Conservation (phyloP, 2,113 vertebrate species). For the Aptenodytes forsteri region DNA sequence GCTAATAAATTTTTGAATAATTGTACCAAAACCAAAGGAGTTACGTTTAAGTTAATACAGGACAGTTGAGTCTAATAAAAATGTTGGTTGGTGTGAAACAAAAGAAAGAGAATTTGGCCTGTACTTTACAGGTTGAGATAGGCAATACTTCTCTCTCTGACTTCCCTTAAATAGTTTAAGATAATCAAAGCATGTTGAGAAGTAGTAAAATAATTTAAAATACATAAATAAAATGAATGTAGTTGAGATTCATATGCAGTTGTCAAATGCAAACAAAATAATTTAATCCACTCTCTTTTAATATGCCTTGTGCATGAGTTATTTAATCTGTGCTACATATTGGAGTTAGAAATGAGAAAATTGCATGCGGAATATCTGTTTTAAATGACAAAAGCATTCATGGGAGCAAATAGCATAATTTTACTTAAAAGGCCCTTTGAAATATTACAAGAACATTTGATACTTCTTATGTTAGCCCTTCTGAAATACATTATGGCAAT, state of each 20-base stretch:
- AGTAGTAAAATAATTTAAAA: not conserved
- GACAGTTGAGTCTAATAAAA: not conserved
- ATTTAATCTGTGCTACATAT: not conserved
- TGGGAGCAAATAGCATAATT: not conserved
- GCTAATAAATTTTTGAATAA: not conserved
- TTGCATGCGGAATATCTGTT: not conserved
- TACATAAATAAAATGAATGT: not conserved
- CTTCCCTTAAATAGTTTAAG: not conserved
- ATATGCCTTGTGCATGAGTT: not conserved
- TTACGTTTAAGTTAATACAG: not conserved
- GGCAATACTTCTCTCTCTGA: not conserved
- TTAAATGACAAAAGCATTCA: not conserved
- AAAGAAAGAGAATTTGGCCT: not conserved
- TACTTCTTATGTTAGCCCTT: not conserved
- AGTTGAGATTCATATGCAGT: not conserved
- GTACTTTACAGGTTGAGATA: not conserved
- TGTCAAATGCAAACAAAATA: not conserved
- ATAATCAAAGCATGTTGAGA: not conserved
- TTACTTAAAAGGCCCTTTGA: not conserved
- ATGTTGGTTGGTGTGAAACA: not conserved
- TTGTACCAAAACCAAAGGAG: not conserved
- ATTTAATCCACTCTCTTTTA: not conserved
- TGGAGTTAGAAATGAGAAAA: not conserved
- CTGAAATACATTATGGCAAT: not conserved
- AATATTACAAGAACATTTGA: not conserved